phyloP scores from a whole-genome alignment of 2,888 invertebrate genomes.

The Drosophila mercatorum region DNA sequence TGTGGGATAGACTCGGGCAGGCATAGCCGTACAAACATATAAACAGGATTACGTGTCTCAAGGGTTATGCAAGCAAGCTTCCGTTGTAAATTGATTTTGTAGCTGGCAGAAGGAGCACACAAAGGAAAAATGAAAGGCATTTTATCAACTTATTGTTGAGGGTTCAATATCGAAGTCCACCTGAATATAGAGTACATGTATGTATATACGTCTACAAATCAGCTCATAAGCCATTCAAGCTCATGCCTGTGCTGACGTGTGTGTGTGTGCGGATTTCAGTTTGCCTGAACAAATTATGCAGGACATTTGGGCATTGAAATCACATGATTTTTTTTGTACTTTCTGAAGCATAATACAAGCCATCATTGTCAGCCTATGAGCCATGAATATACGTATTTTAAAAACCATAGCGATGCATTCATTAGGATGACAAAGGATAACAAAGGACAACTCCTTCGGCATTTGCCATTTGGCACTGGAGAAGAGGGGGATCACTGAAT shows the following conservation, averaged over 20 bases:
- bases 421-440: constrained; percentile 7
- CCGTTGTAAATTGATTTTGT: constrained; percentile 75
- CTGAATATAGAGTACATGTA: constrained; percentile 13
- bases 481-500: constrained; percentile 25
- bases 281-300: constrained; percentile 15
- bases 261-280: not conserved
- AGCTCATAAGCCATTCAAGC: constrained; percentile 16
- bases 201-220: constrained; percentile 22
- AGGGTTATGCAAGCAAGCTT: constrained; percentile 75
- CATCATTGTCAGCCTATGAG: constrained; percentile 8
- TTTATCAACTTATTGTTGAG: constrained; percentile 67
- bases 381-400: constrained; percentile 9
- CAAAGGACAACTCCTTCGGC: constrained; percentile 21
- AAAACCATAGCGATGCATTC: constrained; percentile 13
- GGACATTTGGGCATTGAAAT: constrained; percentile 3
- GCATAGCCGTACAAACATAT: constrained; percentile 42
- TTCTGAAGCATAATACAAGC: not conserved
- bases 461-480: constrained; percentile 47
- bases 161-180: constrained; percentile 37
- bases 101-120: constrained; percentile 57
- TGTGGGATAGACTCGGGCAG: constrained; percentile 18
- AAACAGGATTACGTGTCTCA: constrained; percentile 73
- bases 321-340: not conserved
- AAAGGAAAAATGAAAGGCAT: constrained; percentile 63
- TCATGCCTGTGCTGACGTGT: not conserved